Percentiles rank a stretch among this genome's conserved stretches.
Conservation (phyloP, 2,797 vertebrate genomes). For the Numenius phaeopus region DNA sequence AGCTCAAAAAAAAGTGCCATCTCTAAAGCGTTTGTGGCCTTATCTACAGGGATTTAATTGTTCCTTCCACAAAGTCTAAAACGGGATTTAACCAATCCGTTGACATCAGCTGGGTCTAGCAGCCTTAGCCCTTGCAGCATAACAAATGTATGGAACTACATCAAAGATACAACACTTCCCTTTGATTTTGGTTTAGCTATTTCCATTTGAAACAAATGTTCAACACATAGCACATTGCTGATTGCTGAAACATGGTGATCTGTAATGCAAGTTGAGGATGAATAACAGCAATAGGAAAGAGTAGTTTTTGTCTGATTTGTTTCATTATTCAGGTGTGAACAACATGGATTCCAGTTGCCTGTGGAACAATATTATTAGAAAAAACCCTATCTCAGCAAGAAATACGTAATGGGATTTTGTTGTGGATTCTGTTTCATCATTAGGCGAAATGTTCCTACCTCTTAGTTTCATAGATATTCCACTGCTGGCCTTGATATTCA, state of each 20-base stretch:
- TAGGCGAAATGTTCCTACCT: neutral
- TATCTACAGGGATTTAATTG: slow-evolving; percentile 21
- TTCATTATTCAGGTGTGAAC: slow-evolving; percentile 2
- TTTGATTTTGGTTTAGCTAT: slow-evolving; percentile 45
- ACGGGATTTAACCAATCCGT: slow-evolving; percentile 7
- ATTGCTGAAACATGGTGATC: neutral
- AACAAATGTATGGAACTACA: slow-evolving; percentile 23
- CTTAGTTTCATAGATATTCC: neutral
- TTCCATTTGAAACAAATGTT: slow-evolving; percentile 23
- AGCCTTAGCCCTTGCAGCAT: slow-evolving; percentile 11
- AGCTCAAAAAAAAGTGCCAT: neutral
- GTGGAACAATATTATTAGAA: neutral
- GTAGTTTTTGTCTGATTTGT: neutral
- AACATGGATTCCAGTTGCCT: neutral
- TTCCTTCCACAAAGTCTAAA: slow-evolving; percentile 35
- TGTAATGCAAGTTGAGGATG: neutral
- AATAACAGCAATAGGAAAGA: neutral
- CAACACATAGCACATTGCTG: neutral
- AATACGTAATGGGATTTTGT: neutral
- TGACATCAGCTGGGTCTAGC: neutral
- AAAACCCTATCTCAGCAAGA: neutral
- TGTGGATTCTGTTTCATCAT: slow-evolving; percentile 15
- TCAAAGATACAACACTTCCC: slow-evolving; percentile 5
- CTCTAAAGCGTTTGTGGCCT: neutral
- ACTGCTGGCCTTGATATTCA: neutral